Percentiles rank a stretch among this genome's conserved stretches.
phyloP scores from a whole-genome alignment of 2,888 invertebrate genomes.

The Andrena bucephala region DNA sequence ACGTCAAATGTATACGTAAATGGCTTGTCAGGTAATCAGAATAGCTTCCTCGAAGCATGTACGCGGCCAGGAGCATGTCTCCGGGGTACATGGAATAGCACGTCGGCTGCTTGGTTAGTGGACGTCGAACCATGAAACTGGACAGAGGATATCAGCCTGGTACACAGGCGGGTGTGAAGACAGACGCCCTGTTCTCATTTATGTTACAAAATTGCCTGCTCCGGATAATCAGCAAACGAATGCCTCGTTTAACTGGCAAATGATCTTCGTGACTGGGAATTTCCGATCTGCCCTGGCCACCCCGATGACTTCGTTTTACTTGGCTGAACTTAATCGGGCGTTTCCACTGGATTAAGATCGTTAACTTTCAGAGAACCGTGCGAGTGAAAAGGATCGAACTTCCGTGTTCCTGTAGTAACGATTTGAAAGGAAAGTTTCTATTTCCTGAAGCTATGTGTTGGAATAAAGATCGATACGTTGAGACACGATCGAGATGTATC shows the following conservation, averaged over 20 bases:
- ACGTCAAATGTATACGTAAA: slow-evolving; percentile 20
- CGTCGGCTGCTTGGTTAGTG: slow-evolving; percentile 40
- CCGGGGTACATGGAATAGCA: slow-evolving; percentile 37
- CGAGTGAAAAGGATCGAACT: slow-evolving; percentile 27
- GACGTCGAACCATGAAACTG: slow-evolving; percentile 54
- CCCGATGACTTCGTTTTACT: slow-evolving; percentile 7
- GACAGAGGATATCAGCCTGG: slow-evolving; percentile 37
- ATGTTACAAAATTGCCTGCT: slow-evolving; percentile 23
- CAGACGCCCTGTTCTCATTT: slow-evolving; percentile 36
- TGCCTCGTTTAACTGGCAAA: slow-evolving; percentile 19
- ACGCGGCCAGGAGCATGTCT: slow-evolving; percentile 36
- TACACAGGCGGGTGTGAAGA: slow-evolving; percentile 29
- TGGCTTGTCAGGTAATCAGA: slow-evolving; percentile 37
- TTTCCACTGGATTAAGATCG: slow-evolving; percentile 38
- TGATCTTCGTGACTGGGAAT: slow-evolving; percentile 21
- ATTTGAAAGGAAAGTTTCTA: slow-evolving; percentile 21
- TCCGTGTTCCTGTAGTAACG: slow-evolving; percentile 13
- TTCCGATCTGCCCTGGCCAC: slow-evolving; percentile 13
- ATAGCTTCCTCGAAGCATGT: slow-evolving; percentile 37
- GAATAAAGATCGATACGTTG: no score
- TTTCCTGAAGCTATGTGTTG: no score
- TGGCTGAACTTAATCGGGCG: slow-evolving; percentile 22
- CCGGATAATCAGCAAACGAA: slow-evolving; percentile 40
- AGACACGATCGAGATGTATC: no score
- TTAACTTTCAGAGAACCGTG: slow-evolving; percentile 8